phyloP scores from a whole-genome alignment of 2,113 vertebrate genomes.

The Elachura formosa region DNA sequence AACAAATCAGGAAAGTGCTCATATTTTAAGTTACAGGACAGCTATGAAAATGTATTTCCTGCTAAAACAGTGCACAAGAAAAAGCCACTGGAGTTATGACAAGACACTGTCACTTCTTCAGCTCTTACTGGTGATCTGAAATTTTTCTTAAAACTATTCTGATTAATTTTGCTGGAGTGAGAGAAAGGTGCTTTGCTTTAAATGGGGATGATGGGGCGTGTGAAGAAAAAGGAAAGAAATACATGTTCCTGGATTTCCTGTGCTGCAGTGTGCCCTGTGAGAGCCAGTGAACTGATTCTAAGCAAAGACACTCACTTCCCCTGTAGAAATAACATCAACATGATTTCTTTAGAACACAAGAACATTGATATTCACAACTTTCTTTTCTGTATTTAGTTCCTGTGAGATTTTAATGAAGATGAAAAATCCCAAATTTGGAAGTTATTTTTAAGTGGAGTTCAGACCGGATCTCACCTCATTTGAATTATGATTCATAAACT shows the following conservation, averaged over 20 bases:
- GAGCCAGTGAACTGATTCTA: neutral
- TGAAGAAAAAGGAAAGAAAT: neutral
- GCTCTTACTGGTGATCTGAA: neutral
- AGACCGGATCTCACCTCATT: neutral
- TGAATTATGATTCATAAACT: neutral
- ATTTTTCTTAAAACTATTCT: neutral
- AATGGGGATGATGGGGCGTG: accelerated
- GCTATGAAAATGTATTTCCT: constrained; percentile 2
- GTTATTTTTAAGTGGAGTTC: neutral
- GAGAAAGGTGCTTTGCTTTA: neutral
- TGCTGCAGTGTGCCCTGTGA: neutral
- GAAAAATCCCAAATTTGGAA: neutral
- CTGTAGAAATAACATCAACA: neutral
- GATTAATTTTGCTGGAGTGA: neutral
- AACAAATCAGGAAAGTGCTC: neutral
- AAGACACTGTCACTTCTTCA: neutral
- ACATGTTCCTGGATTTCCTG: neutral
- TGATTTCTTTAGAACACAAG: neutral
- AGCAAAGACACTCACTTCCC: neutral
- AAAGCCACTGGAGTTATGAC: neutral
- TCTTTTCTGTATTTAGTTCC: neutral
- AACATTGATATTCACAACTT: neutral
- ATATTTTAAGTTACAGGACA: neutral
- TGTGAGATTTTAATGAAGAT: neutral
- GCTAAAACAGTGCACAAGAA: neutral